Evolutionary conservation across 2,113 vertebrate genomes (phyloP), one percentile per base, ranked within the genome.

Genomic region (Pseudorasbora parva): DNA sequence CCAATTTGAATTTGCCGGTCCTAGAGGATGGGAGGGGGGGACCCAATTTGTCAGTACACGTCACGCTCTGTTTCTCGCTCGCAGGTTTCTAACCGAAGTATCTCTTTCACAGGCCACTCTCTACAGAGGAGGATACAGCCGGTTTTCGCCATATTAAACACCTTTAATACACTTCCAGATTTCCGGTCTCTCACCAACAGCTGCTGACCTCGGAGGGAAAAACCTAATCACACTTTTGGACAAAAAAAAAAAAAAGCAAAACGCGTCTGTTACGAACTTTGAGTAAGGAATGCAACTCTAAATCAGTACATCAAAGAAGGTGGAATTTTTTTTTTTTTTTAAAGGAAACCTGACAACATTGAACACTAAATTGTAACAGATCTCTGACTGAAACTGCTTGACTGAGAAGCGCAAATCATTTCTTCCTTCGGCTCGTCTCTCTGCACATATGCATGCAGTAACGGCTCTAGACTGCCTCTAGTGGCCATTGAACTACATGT

Each of bases 41-140:
- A 37, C 33, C 37, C 37, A 37, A 37, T 37, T 37, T 37, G 37
- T 37, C 37, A 6, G 5, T 37, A 37, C 37, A 37, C 37, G 37
- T 37, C 33, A 82, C 49, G 9, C 49, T 64, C 59, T 79, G 62
- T 33, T 51, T 25, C 8, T 51, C 25, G 1, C 6, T 8, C 14
- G 19, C 37, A 9, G 8, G 8, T 9, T 14, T 17, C 25, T 74
- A 66, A 73, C 57, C 45, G n/a, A 12, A 17, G 0, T 15, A 6
- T 64, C 43, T 73, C 14, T 47, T 73, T 73, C 33, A 21, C 86
- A 95, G 94, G 93, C 94, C 23, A 93, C 93, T 2, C 92, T 95
- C 84, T 95, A 95, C 90, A 92, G 94, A 89, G 94, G 94, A 85
- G 94, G 94, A 90, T 95, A 95, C 92, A 95, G 93, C 90, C 93